Evolutionary conservation across 2,888 invertebrate genomes (phyloP).

Genomic region (Eupithecia dodoneata): DNA sequence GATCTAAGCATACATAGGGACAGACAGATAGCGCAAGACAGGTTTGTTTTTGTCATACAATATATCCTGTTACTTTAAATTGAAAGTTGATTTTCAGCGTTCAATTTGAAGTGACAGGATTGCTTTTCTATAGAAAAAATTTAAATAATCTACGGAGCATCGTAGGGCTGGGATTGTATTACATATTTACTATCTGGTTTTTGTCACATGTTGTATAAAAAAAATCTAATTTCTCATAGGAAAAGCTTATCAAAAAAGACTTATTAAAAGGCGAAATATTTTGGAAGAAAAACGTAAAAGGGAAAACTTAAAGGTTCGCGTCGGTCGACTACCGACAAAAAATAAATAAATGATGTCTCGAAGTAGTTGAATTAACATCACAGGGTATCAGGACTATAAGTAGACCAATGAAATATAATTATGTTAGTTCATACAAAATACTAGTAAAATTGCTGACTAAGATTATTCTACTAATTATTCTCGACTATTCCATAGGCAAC

Average conservation of each 20-base stretch:
- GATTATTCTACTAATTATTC: background rate
- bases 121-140: background rate
- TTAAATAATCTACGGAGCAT: no score
- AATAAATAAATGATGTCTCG: background rate
- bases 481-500: background rate
- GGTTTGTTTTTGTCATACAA: no score
- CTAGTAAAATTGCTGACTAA: background rate
- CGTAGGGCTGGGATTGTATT: background rate
- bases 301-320: conserved; percentile 7
- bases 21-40: no score
- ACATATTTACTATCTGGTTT: background rate
- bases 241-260: background rate
- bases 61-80: no score
- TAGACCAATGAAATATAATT: conserved; percentile 7
- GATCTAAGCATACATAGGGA: no score
- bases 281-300: background rate
- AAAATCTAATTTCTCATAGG: background rate
- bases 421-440: background rate
- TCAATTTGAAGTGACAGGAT: background rate
- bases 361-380: conserved; percentile 14
- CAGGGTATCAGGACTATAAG: conserved; percentile 25
- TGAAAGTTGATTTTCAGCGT: background rate
- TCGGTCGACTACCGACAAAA: conserved; percentile 13
- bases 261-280: background rate
- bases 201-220: background rate